These are phyloP conservation scores for Amazona guildingii DNA, from an alignment of 2,113 vertebrate genomes.

Conservation along the genomic window DNA sequence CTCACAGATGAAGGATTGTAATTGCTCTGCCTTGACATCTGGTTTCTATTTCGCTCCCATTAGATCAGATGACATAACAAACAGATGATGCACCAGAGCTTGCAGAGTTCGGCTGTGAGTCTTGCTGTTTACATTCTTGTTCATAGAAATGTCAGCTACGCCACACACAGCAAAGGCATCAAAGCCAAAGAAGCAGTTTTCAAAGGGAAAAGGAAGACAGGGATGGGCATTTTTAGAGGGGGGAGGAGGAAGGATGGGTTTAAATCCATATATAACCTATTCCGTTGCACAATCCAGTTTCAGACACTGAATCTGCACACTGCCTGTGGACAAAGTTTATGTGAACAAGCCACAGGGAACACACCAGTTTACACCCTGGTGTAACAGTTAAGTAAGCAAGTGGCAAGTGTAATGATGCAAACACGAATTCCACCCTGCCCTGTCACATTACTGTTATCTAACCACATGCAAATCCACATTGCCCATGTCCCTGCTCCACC, in stretches of 20 bases:
- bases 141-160: conserved; percentile 50
- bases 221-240: not conserved
- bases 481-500: rapidly evolving
- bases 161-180: not conserved
- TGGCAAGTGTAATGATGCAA: not conserved
- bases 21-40: conserved; percentile 61
- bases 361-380: not conserved
- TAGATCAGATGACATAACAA: conserved; percentile 66
- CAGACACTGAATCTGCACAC: not conserved
- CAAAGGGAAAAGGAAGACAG: not conserved
- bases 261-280: not conserved
- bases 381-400: not conserved
- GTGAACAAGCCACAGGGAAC: not conserved
- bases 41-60: conserved; percentile 62
- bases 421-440: not conserved
- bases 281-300: not conserved
- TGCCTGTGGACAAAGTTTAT: not conserved
- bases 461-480: not conserved
- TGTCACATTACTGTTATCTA: not conserved
- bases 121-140: conserved; percentile 64
- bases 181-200: not conserved
- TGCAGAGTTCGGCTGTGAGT: not conserved
- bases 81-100: conserved; percentile 41
- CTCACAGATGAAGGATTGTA: not conserved
- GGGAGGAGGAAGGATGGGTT: not conserved